Evolutionary conservation across 1,140 invertebrate species (phyloP), one percentile per base, ranked within the genome.

Genomic region (Lasaia peninsularis): DNA sequence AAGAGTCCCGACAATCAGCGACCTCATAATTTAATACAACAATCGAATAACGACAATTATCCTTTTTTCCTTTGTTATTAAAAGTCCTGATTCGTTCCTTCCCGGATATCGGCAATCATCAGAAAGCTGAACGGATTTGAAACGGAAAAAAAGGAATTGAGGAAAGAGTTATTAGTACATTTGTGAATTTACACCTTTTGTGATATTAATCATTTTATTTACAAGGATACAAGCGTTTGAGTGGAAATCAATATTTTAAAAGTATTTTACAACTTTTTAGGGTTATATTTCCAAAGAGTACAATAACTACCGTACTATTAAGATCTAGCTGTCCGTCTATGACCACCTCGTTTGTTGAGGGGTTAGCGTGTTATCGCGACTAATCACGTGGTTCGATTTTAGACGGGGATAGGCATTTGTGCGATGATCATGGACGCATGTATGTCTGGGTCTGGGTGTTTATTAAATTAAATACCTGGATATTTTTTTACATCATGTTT

Each of bases 81-180:
- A 71, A 70, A 66, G 60, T 73, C 60, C 67, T 62, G 73, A 73
- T 67, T 78, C 69, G 72, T 60, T 71, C 80, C 40, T 79, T 83
- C 75, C 84, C 84, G 84, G 84, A 87, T 83, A 87, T 87, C 76
- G 72, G 62, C 71, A 77, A 87, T 87, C 80, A 80, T 54, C 52
- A 48, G 40, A 48, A 48, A 48, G 40, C 40, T 48, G 40, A 78
- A 76, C 66, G 59, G 58, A 21, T 50, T 60, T 51, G 59, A 56
- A 52, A 44, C 56, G 28, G 34, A 67, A 69, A 74, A n/a, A 76
- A 76, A 74, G 74, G 56, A 56, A 54, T 37, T 52, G 44, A 52
- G 35, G 14, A 53, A 49, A 64, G 62, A 61, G 58, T 37, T 52
- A 62, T 65, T 63, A 56, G 57, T 56, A 48, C 40, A 21, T 20